Base-by-base conservation (phyloP, 2,888 invertebrate species). In the Xanthia icteritia region DNA sequence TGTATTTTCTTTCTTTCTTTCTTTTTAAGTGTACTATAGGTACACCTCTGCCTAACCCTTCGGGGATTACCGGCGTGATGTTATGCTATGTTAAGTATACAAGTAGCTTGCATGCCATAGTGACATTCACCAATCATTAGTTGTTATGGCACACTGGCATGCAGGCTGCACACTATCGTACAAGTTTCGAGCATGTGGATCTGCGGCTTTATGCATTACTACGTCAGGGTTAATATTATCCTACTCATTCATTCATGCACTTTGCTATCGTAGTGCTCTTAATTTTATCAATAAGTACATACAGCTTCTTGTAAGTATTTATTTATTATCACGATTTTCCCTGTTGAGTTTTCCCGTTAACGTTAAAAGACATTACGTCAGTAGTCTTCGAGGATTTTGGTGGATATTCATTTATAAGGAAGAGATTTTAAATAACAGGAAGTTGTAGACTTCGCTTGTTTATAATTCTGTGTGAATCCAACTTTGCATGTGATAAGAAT, bases 141-240 rank as follows among this genome's bases (percentile, higher is more conserved):
- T 51, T 23, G 27, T 27, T 58, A 58, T 27, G 27, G 0, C 27
- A 27, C 17, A 27, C 6, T 27, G 58, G 23, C 45, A 23, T 31
- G 27, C 20, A 27, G 27, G 20, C 17, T 61, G 2, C 56, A 61
- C 60, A 31, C 9, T 31, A 23, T 58, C 9, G 5, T 48, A 13
- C 23, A 48, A 75, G 20, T 45, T 36, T 11, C n/a, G 51, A 11
- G 17, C 31, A 72, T 51, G n/a, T 23, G 42, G 23, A 27, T 36
- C 51, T 51, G 8, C 31, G 20, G 39, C 45, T 76, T 31, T 39
- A 42, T 70, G 51, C 58, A 60, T 67, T 61, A 73, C 39, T 69
- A 75, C 58, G 36, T 64, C 69, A 86, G 23, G 6, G 20, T 61
- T 73, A 60, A 75, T 76, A 54, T 78, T 77, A 63, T 92, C 39